phyloP scores from a whole-genome alignment of 2,113 vertebrate species.

The Gasterosteus aculeatus region DNA sequence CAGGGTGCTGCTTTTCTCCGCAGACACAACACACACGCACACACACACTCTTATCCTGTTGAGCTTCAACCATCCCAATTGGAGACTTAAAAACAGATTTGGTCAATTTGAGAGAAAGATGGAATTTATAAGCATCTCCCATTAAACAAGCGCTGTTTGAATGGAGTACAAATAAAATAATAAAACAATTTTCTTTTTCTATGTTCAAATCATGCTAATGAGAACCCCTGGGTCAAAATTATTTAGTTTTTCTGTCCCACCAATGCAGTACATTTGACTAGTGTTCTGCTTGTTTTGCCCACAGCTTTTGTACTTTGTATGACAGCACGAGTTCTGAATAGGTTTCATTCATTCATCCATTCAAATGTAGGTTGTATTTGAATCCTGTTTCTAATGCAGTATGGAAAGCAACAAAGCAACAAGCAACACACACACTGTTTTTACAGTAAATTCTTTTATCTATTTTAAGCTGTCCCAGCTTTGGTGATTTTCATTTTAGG shows the following conservation, averaged over 20 bases:
- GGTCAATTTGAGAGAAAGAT: neutral
- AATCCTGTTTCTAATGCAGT: neutral
- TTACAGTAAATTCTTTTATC: neutral
- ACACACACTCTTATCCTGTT: neutral
- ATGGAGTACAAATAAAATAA: neutral
- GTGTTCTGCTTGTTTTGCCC: neutral
- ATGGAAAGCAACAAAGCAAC: neutral
- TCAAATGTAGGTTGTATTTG: neutral
- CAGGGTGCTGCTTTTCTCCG: slow-evolving; percentile 34
- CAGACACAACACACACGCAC: slow-evolving; percentile 33
- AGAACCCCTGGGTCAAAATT: neutral
- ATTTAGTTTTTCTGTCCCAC: neutral
- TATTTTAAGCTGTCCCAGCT: neutral
- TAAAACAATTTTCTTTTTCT: neutral
- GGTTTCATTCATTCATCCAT: neutral
- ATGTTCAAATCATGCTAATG: neutral
- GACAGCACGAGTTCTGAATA: neutral
- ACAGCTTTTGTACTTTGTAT: neutral
- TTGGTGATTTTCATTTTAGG: neutral
- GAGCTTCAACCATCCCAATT: neutral
- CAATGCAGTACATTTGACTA: neutral
- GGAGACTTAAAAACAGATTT: neutral
- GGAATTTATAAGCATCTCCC: neutral
- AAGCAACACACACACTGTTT: neutral
- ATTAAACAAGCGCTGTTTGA: neutral